Conservation (phyloP, 2,797 vertebrate species). For the Gymnodraco acuticeps region DNA sequence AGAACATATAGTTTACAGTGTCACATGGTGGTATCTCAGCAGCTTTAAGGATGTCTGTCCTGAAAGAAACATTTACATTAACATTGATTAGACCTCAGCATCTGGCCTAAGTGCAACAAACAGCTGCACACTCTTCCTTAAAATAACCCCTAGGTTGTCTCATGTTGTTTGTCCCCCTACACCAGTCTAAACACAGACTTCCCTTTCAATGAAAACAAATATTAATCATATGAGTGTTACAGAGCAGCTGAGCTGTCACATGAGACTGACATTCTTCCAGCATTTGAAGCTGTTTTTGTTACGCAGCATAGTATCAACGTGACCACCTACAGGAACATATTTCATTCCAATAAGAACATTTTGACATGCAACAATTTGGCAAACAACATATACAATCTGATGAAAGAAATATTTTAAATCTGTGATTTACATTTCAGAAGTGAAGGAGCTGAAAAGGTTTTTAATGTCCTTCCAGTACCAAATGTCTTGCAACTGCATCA, state of each 20-base stretch:
- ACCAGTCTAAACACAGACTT: slow-evolving; percentile 61
- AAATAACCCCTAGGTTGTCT: slow-evolving; percentile 31
- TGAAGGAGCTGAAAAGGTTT: neutral
- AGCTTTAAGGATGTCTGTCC: slow-evolving; percentile 9
- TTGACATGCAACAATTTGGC: neutral
- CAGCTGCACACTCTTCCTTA: slow-evolving; percentile 12
- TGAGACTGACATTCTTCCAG: slow-evolving; percentile 40
- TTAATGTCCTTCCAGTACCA: neutral
- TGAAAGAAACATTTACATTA: slow-evolving; percentile 9
- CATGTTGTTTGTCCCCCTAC: slow-evolving; percentile 23
- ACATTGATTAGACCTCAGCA: slow-evolving; percentile 21
- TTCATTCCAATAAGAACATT: neutral
- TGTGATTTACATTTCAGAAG: slow-evolving; percentile 4
- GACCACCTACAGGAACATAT: neutral
- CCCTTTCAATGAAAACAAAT: slow-evolving; percentile 27
- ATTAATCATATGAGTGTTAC: slow-evolving; percentile 7
- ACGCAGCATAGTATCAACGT: slow-evolving; percentile 1
- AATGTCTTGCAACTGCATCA: neutral
- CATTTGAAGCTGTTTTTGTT: slow-evolving; percentile 26
- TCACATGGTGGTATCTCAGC: neutral
- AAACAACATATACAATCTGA: neutral
- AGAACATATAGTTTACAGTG: neutral
- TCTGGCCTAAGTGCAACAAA: slow-evolving; percentile 65
- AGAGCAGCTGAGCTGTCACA: slow-evolving; percentile 50
- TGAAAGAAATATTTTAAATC: neutral